Evolutionary conservation across 2,888 invertebrate species (phyloP).

Genomic region (Chaitophorus viminalis): DNA sequence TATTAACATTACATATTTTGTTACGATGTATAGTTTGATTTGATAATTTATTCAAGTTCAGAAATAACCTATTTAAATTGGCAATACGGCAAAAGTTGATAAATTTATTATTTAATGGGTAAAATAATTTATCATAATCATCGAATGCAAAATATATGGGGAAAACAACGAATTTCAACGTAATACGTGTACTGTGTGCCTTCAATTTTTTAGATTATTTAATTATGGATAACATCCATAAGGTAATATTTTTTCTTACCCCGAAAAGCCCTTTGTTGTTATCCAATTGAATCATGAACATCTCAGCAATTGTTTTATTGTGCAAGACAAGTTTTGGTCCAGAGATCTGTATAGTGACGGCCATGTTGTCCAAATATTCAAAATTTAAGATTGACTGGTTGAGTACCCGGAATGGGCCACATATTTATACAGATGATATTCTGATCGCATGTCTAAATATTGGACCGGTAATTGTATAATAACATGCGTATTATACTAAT

Average conservation of each 20-base stretch:
- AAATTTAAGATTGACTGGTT: not conserved
- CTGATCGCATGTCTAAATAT: not conserved
- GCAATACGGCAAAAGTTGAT: too few species aligned
- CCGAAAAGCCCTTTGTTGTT: conserved; percentile 21
- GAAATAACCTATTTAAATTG: too few species aligned
- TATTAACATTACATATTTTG: too few species aligned
- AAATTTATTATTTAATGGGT: too few species aligned
- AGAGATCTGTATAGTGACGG: conserved; percentile 9
- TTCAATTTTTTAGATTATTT: too few species aligned
- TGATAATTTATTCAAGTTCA: too few species aligned
- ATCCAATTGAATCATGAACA: conserved; percentile 18
- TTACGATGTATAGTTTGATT: too few species aligned
- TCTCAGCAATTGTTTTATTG: conserved; percentile 25
- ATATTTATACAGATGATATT: conserved; percentile 13
- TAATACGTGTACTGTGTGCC: too few species aligned
- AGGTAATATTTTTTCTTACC: not conserved
- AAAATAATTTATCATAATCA: too few species aligned
- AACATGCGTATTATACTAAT: not conserved
- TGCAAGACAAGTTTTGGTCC: conserved; percentile 32
- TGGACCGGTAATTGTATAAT: not conserved
- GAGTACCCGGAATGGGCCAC: not conserved
- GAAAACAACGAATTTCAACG: too few species aligned
- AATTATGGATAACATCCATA: not conserved
- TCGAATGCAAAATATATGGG: too few species aligned
- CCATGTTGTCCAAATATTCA: not conserved